Conservation (phyloP, 2,888 invertebrate genomes). For the Xylota sylvarum region DNA sequence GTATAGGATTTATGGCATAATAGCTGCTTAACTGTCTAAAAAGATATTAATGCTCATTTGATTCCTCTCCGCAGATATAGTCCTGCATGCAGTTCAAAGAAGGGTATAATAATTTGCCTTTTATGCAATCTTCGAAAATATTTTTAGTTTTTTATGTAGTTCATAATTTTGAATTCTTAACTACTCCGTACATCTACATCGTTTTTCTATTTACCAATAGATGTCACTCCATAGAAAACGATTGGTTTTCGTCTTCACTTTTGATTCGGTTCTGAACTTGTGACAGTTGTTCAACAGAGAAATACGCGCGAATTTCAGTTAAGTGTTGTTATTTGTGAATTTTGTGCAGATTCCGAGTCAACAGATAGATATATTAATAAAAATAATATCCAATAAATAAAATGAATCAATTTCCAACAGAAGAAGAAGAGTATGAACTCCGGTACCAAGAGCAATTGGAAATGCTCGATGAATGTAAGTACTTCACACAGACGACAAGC, state of each 20-base stretch:
- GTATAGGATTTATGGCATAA: no score
- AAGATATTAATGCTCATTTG: no score
- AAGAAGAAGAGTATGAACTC: conserved; percentile 89
- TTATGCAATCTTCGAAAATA: no score
- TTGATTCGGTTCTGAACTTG: background rate
- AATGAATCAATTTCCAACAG: conserved; percentile 84
- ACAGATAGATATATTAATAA: background rate
- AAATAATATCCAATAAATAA: background rate
- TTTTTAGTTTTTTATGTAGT: no score
- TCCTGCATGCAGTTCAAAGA: no score
- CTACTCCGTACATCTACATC: no score
- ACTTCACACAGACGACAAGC: background rate
- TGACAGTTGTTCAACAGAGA: conserved; percentile 29
- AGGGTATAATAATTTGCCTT: no score
- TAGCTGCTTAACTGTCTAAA: no score
- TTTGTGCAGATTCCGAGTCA: background rate
- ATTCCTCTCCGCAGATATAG: no score
- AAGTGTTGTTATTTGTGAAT: background rate
- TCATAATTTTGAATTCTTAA: no score
- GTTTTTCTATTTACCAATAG: background rate
- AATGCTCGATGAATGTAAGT: conserved; percentile 85
- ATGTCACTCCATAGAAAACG: background rate
- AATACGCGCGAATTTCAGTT: conserved; percentile 47
- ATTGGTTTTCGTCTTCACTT: background rate
- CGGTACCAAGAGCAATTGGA: conserved; percentile 90